Base-by-base conservation (phyloP, 2,113 vertebrate species). In the Rhineura floridana region DNA sequence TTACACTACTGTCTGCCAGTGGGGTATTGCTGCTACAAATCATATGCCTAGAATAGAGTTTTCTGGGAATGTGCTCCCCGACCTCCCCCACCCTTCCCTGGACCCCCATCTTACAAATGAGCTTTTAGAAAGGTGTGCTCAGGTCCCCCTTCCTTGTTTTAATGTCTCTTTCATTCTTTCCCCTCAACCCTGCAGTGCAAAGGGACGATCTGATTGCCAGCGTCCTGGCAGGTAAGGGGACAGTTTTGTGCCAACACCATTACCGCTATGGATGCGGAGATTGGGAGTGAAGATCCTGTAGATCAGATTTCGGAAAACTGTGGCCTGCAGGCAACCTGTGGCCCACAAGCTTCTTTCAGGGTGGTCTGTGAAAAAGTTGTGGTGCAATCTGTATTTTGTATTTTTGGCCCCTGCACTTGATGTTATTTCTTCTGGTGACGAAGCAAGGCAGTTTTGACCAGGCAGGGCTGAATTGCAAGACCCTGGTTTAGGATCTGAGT, bases 181-280 rank as follows among this genome's bases (percentile, higher is more conserved):
- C 23, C 89, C 46, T 78, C 55, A 19, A 52, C 69, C 39, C 46
- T 62, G 25, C 92, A 97, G 96, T 89, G 84, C 98, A 91, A 62
- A 97, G 97, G 52, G 98, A 98, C 76, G 98, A 98, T 87, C 94
- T 98, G 78, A 96, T 98, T 28, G 97, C 96, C 87, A 96, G 92
- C 70, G 94, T 98, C 75, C 91, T 98, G 80, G 93, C 95, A 97
- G 98, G 98, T 98, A 97, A 95, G 5, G 2, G 13, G 36, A 42
- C 1, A 52, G 10, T 30, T 36, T 8, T 46, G 42, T 21, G 19
- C 33, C 77, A 48, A 10, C 46, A 28, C 44, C 2, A 25, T 17
- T 13, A 28, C 11, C 62, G 0, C 5, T 19, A n/a, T 6, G 39
- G 33, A n/a, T n/a, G n/a, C n/a, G 55, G 6, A 21, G 12, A 17